Percentiles rank a stretch among this genome's conserved stretches.
These are phyloP conservation scores for Drosophila melanica DNA, from an alignment of 1,140 invertebrate genomes.

Conservation along the genomic window DNA sequence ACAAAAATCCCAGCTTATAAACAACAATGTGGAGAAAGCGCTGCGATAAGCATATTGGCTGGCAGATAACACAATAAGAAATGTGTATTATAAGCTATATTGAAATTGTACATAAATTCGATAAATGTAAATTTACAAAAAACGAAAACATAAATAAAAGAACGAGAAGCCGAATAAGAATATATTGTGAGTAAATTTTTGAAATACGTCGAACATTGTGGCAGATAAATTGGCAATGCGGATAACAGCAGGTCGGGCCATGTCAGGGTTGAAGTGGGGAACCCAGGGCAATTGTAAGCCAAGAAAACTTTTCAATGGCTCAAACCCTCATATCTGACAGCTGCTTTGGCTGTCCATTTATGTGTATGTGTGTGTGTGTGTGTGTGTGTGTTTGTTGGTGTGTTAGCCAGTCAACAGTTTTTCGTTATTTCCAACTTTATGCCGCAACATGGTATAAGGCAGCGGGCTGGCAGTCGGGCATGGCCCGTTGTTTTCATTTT, in stretches of 20 bases:
- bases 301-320: conserved; percentile 75
- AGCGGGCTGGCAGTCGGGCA: conserved; percentile 51
- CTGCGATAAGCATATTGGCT: not conserved
- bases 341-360: conserved; percentile 49
- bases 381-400: conserved; percentile 47
- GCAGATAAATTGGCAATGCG: conserved; percentile 43
- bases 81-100: conserved; percentile 3
- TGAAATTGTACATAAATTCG: conserved; percentile 6
- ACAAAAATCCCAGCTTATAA: not conserved
- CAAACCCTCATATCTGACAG: conserved; percentile 35
- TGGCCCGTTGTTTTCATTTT: conserved; percentile 47
- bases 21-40: not conserved
- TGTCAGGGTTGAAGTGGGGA: not conserved
- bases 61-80: not conserved
- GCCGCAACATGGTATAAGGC: conserved; percentile 56
- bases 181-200: conserved; percentile 21
- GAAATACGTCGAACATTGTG: conserved; percentile 20
- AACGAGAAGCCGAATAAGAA: conserved; percentile 5
- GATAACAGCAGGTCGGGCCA: conserved; percentile 16
- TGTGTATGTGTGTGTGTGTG: conserved; percentile 59
- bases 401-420: conserved; percentile 59
- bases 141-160: not conserved
- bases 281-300: conserved; percentile 32
- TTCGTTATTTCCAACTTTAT: conserved; percentile 62
- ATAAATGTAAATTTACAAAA: conserved; percentile 14